Evolutionary conservation across 2,888 invertebrate genomes (phyloP).

Genomic region (Dimorphilus gyrociliatus): DNA sequence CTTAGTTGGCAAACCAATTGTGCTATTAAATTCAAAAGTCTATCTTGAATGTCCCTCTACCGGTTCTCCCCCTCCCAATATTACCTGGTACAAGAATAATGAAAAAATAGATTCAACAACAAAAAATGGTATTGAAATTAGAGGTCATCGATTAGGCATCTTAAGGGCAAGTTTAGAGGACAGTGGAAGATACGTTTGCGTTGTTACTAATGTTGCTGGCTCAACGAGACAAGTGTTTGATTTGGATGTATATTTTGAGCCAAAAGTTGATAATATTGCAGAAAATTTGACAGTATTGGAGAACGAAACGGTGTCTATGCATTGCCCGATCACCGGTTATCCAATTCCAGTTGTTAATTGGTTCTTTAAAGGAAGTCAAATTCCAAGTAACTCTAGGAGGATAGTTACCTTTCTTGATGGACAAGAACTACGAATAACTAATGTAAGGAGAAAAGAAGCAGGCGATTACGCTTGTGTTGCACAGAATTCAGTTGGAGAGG

Average conservation of each 20-base stretch:
- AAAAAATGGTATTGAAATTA: neutral
- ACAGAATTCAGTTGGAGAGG: slow-evolving; percentile 39
- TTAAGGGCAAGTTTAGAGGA: slow-evolving; percentile 22
- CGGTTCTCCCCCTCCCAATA: slow-evolving; percentile 35
- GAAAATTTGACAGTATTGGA: slow-evolving; percentile 6
- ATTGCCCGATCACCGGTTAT: slow-evolving; percentile 8
- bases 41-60: slow-evolving; percentile 36
- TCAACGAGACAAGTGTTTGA: slow-evolving; percentile 29
- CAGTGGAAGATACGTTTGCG: slow-evolving; percentile 38
- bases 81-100: slow-evolving; percentile 32
- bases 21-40: slow-evolving; percentile 24
- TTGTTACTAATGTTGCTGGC: slow-evolving; percentile 41
- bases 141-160: slow-evolving; percentile 20
- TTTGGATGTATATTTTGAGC: slow-evolving; percentile 28
- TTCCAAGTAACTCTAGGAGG: no score
- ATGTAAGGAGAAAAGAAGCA: slow-evolving; percentile 19
- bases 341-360: no score
- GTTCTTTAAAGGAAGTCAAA: no score
- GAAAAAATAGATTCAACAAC: neutral
- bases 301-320: slow-evolving; percentile 6
- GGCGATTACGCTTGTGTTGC: slow-evolving; percentile 44
- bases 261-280: no score
- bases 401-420: no score
- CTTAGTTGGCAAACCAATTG: slow-evolving; percentile 24
- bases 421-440: slow-evolving; percentile 16